phyloP scores from a whole-genome alignment of 2,113 vertebrate genomes.

The Cryptomyrus ogoouensis region DNA sequence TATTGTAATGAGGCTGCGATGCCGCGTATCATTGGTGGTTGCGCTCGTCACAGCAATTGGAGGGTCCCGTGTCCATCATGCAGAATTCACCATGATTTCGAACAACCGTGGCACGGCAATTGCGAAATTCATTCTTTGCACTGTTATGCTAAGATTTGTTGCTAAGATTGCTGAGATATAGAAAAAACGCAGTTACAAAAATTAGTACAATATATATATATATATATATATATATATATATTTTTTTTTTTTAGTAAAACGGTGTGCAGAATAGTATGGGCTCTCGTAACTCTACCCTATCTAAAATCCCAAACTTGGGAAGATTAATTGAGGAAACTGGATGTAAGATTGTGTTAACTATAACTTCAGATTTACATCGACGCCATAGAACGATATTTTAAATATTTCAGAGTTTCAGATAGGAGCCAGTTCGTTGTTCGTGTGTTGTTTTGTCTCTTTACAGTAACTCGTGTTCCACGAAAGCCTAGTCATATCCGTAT shows the following conservation, averaged over 20 bases:
- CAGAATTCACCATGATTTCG: background rate
- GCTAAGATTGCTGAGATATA: background rate
- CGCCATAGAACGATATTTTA: background rate
- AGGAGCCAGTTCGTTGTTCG: background rate
- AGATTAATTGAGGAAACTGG: slow-evolving; percentile 53
- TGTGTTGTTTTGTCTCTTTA: background rate
- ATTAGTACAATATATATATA: background rate
- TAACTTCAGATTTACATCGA: background rate
- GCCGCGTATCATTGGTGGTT: background rate
- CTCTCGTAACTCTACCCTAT: slow-evolving; percentile 38
- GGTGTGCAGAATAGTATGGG: slow-evolving; percentile 41
- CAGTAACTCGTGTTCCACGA: background rate
- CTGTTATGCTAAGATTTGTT: background rate
- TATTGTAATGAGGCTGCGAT: background rate
- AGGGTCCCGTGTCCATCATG: slow-evolving; percentile 3
- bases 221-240: background rate
- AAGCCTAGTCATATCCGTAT: background rate
- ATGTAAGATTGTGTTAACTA: slow-evolving; percentile 44
- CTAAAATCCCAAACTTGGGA: slow-evolving; percentile 39
- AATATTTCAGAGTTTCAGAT: background rate
- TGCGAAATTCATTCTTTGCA: background rate
- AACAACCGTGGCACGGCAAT: background rate
- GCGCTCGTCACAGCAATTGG: background rate
- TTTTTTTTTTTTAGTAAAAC: background rate
- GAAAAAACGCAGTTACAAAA: background rate